Evolutionary conservation across 2,888 invertebrate species (phyloP).

Genomic region (Metacarcinus magister): DNA sequence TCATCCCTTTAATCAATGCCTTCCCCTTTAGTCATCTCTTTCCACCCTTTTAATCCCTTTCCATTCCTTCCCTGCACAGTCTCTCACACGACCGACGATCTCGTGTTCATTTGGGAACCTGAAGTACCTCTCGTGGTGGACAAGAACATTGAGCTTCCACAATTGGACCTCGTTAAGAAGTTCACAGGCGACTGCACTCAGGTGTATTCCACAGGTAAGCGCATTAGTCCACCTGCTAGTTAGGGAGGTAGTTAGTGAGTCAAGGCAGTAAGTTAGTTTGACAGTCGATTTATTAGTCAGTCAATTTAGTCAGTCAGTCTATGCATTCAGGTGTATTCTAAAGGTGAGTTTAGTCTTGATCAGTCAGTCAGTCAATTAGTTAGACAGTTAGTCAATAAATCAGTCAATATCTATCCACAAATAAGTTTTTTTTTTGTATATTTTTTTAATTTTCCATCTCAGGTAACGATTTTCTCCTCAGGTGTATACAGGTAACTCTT

Average conservation of each 20-base stretch:
- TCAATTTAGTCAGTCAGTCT: background rate
- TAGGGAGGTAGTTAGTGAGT: too few species aligned
- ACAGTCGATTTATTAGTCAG: background rate
- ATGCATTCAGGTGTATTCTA: too few species aligned
- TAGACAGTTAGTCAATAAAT: background rate
- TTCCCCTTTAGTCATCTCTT: background rate
- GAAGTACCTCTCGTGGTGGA: conserved; percentile 84
- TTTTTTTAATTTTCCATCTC: background rate
- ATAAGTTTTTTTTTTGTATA: background rate
- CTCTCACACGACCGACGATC: conserved; percentile 85
- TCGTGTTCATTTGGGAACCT: conserved; percentile 85
- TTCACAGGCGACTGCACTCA: conserved; percentile 84
- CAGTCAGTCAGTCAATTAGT: background rate
- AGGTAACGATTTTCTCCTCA: background rate
- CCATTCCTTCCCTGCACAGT: conserved; percentile 83
- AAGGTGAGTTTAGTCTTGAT: background rate
- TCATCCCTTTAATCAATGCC: background rate
- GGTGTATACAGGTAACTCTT: background rate
- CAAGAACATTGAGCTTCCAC: conserved; percentile 84
- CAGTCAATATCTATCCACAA: background rate
- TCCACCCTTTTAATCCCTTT: background rate
- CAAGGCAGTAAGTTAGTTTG: background rate
- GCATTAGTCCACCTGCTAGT: background rate
- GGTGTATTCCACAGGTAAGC: conserved; percentile 84
- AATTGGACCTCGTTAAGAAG: conserved; percentile 84